A percentile compares a stretch with the other conserved stretches of the same genome.
Conservation (phyloP, 2,797 vertebrate species). For the Syncerus caffer region DNA sequence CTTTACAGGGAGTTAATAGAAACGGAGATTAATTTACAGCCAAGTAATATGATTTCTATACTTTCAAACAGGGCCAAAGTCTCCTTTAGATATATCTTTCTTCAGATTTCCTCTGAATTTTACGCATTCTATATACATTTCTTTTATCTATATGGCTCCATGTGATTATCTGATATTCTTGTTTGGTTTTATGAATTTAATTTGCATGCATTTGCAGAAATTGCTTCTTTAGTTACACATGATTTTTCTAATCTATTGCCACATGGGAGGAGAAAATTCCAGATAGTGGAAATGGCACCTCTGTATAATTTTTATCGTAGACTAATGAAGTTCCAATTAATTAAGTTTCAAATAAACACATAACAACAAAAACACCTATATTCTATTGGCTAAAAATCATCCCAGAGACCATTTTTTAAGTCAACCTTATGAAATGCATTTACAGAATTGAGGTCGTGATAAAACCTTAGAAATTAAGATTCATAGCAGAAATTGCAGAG, state of each 20-base stretch:
- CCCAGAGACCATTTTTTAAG: not conserved
- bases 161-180: not conserved
- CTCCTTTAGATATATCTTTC: not conserved
- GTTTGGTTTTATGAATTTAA: not conserved
- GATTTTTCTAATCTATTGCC: not conserved
- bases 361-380: not conserved
- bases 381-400: not conserved
- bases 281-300: not conserved
- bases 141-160: not conserved
- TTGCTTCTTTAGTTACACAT: not conserved
- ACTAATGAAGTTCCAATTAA: not conserved
- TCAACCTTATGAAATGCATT: not conserved
- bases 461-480: slow-evolving; percentile 8
- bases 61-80: not conserved
- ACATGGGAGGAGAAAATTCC: not conserved
- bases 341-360: not conserved
- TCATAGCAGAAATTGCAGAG: not conserved
- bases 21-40: not conserved
- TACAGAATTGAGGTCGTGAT: not conserved
- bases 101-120: not conserved
- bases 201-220: not conserved
- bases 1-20: not conserved
- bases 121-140: not conserved
- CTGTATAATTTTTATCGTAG: not conserved
- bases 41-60: not conserved